These are phyloP conservation scores for Equus przewalskii DNA, from an alignment of 2,113 vertebrate genomes.

Conservation along the genomic window DNA sequence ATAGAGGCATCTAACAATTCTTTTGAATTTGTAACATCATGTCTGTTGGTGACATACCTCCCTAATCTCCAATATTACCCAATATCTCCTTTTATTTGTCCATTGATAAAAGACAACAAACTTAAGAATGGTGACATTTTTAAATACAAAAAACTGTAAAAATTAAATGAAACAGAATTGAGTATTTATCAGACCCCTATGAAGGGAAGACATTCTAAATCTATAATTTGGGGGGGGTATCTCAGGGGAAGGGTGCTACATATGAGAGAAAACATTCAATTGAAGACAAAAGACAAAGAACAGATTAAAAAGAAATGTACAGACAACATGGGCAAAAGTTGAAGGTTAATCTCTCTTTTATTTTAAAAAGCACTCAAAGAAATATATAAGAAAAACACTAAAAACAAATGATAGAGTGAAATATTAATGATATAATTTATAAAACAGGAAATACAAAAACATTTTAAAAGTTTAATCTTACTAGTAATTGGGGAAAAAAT, in stretches of 20 bases:
- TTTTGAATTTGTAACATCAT: neutral
- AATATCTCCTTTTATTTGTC: slow-evolving; percentile 10
- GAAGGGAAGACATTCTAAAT: neutral
- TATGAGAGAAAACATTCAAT: neutral
- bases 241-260: neutral
- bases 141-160: neutral
- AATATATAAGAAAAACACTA: slow-evolving; percentile 13
- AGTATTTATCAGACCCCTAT: neutral
- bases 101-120: slow-evolving; percentile 14
- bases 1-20: neutral
- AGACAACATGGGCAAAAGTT: neutral
- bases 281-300: neutral
- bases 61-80: neutral
- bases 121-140: neutral
- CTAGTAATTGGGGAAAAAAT: neutral
- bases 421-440: neutral
- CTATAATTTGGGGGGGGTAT: neutral
- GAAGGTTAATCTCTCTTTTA: neutral
- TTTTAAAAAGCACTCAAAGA: neutral
- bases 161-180: neutral
- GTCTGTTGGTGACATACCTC: neutral
- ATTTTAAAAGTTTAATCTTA: neutral
- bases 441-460: slow-evolving; percentile 39
- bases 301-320: neutral
- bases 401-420: slow-evolving; percentile 4